A percentile compares a stretch with the other conserved stretches of the same genome.
phyloP scores from a whole-genome alignment of 2,113 vertebrate species.

The Dasyornis broadbenti region DNA sequence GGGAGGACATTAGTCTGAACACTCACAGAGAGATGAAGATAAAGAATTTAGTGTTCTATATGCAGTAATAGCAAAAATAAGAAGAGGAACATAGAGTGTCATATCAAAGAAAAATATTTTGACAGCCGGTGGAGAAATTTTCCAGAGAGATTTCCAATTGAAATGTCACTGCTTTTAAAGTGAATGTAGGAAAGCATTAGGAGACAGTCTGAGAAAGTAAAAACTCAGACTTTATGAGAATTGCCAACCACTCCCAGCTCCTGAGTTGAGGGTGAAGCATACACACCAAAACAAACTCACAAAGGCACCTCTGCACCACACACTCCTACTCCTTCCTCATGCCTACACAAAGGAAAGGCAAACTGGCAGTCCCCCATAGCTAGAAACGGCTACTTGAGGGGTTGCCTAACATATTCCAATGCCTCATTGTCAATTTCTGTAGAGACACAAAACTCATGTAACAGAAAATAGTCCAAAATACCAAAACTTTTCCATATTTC shows the following conservation, averaged over 20 bases:
- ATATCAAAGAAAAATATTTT: slow-evolving; percentile 45
- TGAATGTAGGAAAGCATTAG: neutral
- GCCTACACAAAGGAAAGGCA: neutral
- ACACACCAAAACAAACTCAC: neutral
- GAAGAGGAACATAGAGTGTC: neutral
- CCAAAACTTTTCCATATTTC: neutral
- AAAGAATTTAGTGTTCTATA: neutral
- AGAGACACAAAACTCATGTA: neutral
- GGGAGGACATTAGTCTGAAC: neutral
- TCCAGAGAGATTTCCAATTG: neutral
- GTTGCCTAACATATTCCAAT: neutral
- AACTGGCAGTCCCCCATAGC: neutral
- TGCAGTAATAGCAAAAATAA: slow-evolving; percentile 1
- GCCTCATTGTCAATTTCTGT: fast-evolving
- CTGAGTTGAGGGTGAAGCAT: neutral
- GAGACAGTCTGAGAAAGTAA: neutral
- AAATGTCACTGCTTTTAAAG: neutral
- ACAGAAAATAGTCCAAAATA: neutral
- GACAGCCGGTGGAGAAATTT: neutral
- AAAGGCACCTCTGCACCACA: neutral
- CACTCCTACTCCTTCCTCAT: fast-evolving
- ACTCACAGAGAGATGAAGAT: neutral
- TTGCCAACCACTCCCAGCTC: neutral
- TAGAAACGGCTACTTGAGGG: neutral
- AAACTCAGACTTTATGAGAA: neutral